phyloP scores from a whole-genome alignment of 2,797 vertebrate species.

The Microtus agrestis region DNA sequence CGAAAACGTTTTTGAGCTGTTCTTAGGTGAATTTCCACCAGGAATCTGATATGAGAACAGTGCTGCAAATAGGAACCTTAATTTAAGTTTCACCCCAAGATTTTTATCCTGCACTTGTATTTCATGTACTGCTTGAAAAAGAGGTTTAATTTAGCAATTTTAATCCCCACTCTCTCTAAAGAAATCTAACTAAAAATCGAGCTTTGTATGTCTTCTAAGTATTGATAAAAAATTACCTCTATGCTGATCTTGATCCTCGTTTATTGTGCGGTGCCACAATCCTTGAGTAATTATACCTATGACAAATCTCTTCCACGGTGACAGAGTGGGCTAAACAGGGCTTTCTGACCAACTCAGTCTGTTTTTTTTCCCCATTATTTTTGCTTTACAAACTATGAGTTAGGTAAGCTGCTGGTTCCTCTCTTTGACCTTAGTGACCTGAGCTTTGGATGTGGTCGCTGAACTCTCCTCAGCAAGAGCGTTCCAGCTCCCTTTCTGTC shows the following conservation, averaged over 20 bases:
- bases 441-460: not conserved
- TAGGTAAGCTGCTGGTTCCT: not conserved
- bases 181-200: not conserved
- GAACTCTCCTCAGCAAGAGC: not conserved
- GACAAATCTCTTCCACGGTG: conserved; percentile 7
- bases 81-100: conserved; percentile 37
- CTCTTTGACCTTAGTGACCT: not conserved
- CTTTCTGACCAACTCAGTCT: conserved; percentile 8
- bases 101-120: not conserved
- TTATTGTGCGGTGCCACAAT: not conserved
- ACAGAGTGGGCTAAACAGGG: not conserved
- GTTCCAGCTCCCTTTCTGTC: fast-evolving
- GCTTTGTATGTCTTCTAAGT: conserved; percentile 19
- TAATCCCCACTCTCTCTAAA: not conserved
- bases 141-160: not conserved
- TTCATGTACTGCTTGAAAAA: not conserved
- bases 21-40: conserved; percentile 11
- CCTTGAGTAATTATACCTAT: not conserved
- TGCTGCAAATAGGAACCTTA: conserved; percentile 44
- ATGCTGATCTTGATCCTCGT: not conserved
- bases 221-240: not conserved
- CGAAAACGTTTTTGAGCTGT: not conserved
- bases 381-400: conserved; percentile 2
- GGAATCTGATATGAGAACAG: conserved; percentile 29
- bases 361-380: not conserved